A percentile compares a stretch with the other conserved stretches of the same genome.
phyloP scores from a whole-genome alignment of 2,888 invertebrate genomes.

The Epistrophe grossulariae region DNA sequence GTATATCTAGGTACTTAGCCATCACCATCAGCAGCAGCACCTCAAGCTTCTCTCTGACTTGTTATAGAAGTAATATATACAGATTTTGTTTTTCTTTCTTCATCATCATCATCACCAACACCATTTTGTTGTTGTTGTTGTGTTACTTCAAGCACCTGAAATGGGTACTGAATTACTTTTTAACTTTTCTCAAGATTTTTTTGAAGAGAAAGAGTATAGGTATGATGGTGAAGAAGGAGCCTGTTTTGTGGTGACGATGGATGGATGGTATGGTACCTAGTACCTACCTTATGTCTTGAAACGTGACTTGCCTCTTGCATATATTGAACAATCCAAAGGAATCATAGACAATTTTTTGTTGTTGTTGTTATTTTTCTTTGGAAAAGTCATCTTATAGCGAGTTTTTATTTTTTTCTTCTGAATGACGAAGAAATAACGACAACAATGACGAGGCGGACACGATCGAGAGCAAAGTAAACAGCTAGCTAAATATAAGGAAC shows the following conservation, averaged over 20 bases:
- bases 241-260: slow-evolving; percentile 11
- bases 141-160: slow-evolving; percentile 66
- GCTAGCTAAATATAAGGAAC: slow-evolving; percentile 7
- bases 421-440: slow-evolving; percentile 34
- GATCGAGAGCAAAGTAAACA: slow-evolving; percentile 67
- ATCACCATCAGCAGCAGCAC: slow-evolving; percentile 31
- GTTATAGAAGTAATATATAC: slow-evolving; percentile 60
- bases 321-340: slow-evolving; percentile 26
- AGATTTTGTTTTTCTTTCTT: slow-evolving; percentile 25
- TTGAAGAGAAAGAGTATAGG: background rate
- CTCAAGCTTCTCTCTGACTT: slow-evolving; percentile 43
- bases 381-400: slow-evolving; percentile 24
- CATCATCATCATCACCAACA: slow-evolving; percentile 32
- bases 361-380: slow-evolving; percentile 30
- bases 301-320: slow-evolving; percentile 70
- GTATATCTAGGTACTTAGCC: slow-evolving; percentile 33
- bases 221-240: slow-evolving; percentile 2
- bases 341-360: slow-evolving; percentile 45
- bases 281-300: slow-evolving; percentile 51
- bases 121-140: slow-evolving; percentile 71
- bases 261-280: slow-evolving; percentile 11
- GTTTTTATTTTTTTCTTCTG: background rate
- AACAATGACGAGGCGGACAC: slow-evolving; percentile 21
- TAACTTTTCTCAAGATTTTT: slow-evolving; percentile 10
- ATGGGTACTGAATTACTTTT: slow-evolving; percentile 67